Conservation (phyloP, 2,113 vertebrate species). For the Martes martes region DNA sequence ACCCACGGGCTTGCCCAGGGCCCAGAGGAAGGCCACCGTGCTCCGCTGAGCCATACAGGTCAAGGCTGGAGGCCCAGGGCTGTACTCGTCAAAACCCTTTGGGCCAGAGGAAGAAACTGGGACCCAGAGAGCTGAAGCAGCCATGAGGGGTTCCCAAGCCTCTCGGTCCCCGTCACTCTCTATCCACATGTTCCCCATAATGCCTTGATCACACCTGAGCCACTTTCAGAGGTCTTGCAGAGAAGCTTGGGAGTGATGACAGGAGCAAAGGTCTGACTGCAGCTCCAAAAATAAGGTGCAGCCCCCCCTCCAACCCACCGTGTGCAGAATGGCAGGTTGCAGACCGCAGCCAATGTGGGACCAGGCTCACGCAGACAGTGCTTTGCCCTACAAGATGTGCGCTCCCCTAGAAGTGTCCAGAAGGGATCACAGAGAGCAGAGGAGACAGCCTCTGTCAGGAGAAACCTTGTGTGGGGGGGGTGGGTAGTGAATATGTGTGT, state of each 20-base stretch:
- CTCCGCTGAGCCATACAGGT: neutral
- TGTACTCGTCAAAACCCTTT: neutral
- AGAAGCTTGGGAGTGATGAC: fast-evolving
- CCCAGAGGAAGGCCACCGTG: neutral
- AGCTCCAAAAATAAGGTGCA: neutral
- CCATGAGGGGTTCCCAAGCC: too few species aligned
- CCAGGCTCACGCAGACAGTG: neutral
- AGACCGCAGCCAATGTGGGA: neutral
- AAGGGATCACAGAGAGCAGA: neutral
- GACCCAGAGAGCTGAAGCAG: neutral
- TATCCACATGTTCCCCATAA: neutral
- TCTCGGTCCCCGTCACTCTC: neutral
- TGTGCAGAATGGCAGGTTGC: too few species aligned
- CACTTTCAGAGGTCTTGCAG: neutral
- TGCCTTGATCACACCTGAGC: neutral
- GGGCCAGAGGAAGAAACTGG: neutral
- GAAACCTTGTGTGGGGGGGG: neutral
- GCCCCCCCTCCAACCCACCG: fast-evolving
- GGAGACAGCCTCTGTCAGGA: neutral
- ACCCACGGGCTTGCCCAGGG: neutral
- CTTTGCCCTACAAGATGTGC: neutral
- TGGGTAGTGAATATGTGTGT: neutral
- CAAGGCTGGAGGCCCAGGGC: neutral
- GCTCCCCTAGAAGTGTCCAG: neutral
- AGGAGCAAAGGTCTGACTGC: neutral